Evolutionary conservation across 1,140 invertebrate species (phyloP), one percentile per base, ranked within the genome.

Genomic region (Steinernema feltiae): DNA sequence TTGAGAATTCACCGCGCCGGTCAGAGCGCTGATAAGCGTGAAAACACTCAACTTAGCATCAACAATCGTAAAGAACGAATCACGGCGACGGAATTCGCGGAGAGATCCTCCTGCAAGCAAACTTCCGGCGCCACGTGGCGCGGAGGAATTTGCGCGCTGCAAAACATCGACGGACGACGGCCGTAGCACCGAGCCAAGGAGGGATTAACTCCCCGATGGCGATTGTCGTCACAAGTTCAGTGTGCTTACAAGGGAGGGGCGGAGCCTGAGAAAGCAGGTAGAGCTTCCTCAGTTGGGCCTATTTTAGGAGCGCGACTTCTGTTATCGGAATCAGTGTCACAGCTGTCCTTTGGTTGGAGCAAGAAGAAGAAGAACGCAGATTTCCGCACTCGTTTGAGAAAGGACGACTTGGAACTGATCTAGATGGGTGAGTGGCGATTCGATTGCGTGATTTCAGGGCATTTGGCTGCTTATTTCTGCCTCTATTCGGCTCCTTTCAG

Each of bases 51-150:
- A 72, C 18, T n/a, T 12, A 27, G 18, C 35, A 17, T 72, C 30
- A 32, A 53, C 46, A 32, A 0, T 18, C 12, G n/a, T 72, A 35
- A 41, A 48, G 30, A 30, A 48, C 15, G 41, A 73, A 30, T 32
- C 32, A 72, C 30, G 29, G 41, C 17, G 32, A 73, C n/a, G 31
- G 17, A n/a, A 24, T 71, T 32, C n/a, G 48, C 46, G 18, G 30
- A 15, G n/a, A 32, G n/a, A 32, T 48, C 46, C 30, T 31, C 46
- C 53, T 73, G n/a, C n/a, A n/a, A n/a, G 48, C 46, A 73, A 73
- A 48, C 63, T 31, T 73, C 0, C 32, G 72, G n/a, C 17, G 30
- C 24, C 24, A 2, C 27, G 35, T 15, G n/a, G n/a, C n/a, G n/a
- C n/a, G n/a, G n/a, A n/a, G n/a, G n/a, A n/a, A n/a, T n/a, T 17